Evolutionary conservation across 2,797 vertebrate species (phyloP).

Genomic region (Onychomys torridus): DNA sequence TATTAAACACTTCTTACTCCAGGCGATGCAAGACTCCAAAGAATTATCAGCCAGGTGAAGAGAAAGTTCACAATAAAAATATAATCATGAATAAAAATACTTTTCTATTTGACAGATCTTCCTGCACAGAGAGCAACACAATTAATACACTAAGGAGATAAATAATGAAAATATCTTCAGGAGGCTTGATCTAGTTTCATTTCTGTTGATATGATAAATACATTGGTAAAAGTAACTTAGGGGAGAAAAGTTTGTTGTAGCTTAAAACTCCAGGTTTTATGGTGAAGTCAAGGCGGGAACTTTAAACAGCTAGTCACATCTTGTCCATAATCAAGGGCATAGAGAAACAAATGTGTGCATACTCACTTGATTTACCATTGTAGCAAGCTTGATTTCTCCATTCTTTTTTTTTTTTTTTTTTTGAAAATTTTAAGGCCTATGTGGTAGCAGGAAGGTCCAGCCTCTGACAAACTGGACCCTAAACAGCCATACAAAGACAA

Average conservation of each 20-base stretch:
- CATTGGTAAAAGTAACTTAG: not conserved
- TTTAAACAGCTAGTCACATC: not conserved
- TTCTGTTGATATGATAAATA: not conserved
- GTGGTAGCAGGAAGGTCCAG: too few relatives aligned
- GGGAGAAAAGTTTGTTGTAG: not conserved
- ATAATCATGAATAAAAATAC: not conserved
- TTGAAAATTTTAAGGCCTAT: too few relatives aligned
- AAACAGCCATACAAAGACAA: too few relatives aligned
- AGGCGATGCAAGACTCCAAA: not conserved
- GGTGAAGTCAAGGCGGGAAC: not conserved
- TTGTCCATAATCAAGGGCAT: not conserved
- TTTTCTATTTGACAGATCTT: not conserved
- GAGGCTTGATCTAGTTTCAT: not conserved
- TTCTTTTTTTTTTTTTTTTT: not conserved
- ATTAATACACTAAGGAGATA: not conserved
- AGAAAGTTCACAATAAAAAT: not conserved
- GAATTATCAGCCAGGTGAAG: not conserved
- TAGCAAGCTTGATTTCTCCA: not conserved
- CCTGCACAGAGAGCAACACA: not conserved
- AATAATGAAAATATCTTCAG: not conserved
- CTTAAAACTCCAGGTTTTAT: not conserved
- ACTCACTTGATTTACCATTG: too few relatives aligned
- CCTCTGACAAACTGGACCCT: too few relatives aligned
- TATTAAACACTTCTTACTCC: not conserved
- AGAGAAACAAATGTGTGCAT: not conserved